phyloP scores from a whole-genome alignment of 2,113 vertebrate genomes.

The Indicator indicator region DNA sequence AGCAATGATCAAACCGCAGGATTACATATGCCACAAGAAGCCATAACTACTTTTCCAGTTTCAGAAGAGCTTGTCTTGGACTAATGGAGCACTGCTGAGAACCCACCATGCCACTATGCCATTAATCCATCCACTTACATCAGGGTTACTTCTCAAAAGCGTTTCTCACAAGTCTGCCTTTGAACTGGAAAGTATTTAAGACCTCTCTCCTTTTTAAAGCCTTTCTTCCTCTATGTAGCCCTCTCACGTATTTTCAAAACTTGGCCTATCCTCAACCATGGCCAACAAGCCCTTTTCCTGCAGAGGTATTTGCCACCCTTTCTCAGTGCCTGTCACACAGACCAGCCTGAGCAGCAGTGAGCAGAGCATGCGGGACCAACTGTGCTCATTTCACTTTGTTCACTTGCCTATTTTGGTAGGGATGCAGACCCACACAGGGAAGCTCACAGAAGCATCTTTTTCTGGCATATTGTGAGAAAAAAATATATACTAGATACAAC shows the following conservation, averaged over 20 bases:
- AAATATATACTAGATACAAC: not conserved
- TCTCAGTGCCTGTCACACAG: not conserved
- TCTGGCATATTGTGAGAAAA: not conserved
- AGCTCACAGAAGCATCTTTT: not conserved
- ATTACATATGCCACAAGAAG: not conserved
- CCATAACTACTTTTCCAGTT: not conserved
- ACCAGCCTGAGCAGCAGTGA: not conserved
- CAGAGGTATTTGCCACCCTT: not conserved
- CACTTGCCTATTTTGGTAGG: not conserved
- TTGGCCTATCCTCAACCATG: not conserved
- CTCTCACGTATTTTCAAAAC: rapidly evolving
- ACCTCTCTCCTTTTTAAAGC: not conserved
- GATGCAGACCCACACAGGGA: not conserved
- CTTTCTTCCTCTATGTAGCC: not conserved
- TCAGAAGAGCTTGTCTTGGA: not conserved
- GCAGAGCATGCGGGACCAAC: rapidly evolving
- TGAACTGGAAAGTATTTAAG: not conserved
- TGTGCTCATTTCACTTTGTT: not conserved
- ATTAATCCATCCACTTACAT: rapidly evolving
- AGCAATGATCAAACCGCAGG: rapidly evolving
- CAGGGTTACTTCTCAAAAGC: not conserved
- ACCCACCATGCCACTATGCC: rapidly evolving
- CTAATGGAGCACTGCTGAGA: rapidly evolving
- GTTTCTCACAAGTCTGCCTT: not conserved
- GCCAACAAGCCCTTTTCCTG: not conserved